Percentiles rank a stretch among this genome's conserved stretches.
Evolutionary conservation across 2,888 invertebrate species (phyloP).

Genomic region (Euproctis similis): DNA sequence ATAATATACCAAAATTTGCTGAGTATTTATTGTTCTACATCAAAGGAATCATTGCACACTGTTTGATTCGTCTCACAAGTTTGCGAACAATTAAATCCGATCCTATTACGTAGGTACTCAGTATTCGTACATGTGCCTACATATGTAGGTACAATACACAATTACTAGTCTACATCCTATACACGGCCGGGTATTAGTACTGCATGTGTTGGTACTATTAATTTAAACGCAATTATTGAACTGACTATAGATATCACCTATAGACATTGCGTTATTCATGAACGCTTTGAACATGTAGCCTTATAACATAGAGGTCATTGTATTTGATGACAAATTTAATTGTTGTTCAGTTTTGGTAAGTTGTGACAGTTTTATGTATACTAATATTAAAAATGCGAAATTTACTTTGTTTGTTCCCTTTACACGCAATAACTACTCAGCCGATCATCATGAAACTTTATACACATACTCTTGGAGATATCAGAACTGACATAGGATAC

Average conservation of each 20-base stretch:
- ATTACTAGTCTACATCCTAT: no score
- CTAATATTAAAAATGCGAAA: no score
- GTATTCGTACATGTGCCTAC: conserved; percentile 48
- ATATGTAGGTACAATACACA: conserved; percentile 39
- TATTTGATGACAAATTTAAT: conserved; percentile 25
- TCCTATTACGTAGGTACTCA: no score
- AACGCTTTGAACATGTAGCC: conserved; percentile 25
- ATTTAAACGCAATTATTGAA: conserved; percentile 68
- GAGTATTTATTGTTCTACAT: no score
- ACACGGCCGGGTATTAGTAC: conserved; percentile 43
- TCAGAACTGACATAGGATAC: no score
- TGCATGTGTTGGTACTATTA: conserved; percentile 60
- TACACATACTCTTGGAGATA: no score
- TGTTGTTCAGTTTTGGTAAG: no score
- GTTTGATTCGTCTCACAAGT: conserved; percentile 56
- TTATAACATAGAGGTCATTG: conserved; percentile 32
- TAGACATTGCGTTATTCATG: conserved; percentile 36
- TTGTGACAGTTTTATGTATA: no score
- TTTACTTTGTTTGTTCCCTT: no score
- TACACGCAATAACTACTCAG: no score
- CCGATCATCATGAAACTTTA: no score
- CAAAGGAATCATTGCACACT: conserved; percentile 53
- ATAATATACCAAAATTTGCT: no score
- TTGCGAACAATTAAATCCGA: conserved; percentile 59
- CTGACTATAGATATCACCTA: conserved; percentile 44